Evolutionary conservation across 2,888 invertebrate species (phyloP).

Genomic region (Pammene fasciana): DNA sequence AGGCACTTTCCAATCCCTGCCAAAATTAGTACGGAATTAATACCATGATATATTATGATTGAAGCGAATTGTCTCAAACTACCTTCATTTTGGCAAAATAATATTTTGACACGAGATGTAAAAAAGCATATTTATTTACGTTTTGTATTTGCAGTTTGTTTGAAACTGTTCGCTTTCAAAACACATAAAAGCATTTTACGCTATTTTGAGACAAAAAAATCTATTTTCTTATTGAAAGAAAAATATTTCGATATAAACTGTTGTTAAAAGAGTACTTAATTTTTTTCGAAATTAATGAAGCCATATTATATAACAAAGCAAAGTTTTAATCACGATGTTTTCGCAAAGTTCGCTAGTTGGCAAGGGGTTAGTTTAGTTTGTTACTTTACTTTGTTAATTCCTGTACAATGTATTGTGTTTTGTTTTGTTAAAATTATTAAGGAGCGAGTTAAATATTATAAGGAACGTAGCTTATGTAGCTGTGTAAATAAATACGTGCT

Average conservation of each 20-base stretch:
- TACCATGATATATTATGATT: not conserved
- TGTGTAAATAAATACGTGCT: too few species aligned
- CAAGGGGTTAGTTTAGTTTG: not conserved
- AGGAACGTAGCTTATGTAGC: too few species aligned
- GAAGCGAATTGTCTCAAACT: constrained; percentile 3
- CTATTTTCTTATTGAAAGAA: too few species aligned
- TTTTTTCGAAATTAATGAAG: too few species aligned
- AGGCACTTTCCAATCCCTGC: constrained; percentile 77
- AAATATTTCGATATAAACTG: too few species aligned
- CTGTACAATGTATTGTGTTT: not conserved
- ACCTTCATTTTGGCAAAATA: not conserved
- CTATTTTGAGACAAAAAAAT: too few species aligned
- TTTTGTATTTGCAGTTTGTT: not conserved
- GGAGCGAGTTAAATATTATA: constrained; percentile 2
- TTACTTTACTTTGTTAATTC: not conserved
- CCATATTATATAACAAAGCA: not conserved
- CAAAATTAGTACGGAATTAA: constrained; percentile 42
- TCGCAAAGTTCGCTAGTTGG: constrained; percentile 5
- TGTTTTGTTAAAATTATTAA: not conserved
- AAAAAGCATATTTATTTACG: too few species aligned
- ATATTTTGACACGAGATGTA: too few species aligned
- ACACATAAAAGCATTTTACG: constrained; percentile 3
- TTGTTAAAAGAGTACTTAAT: too few species aligned
- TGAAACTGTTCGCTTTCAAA: constrained; percentile 5
- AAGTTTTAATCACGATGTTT: constrained; percentile 7